phyloP scores from a whole-genome alignment of 2,113 vertebrate species.

The Sander vitreus region DNA sequence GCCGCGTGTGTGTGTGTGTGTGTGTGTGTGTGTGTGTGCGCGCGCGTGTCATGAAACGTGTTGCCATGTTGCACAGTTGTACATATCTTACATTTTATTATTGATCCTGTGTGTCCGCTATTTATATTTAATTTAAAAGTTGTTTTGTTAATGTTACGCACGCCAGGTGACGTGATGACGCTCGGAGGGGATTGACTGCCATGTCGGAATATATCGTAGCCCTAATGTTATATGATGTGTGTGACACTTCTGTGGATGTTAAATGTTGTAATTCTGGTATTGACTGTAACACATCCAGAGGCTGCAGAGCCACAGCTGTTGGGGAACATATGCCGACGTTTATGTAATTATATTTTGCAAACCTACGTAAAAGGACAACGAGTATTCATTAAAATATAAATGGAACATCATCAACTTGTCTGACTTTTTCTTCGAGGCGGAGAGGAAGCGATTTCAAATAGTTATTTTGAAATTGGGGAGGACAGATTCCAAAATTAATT shows the following conservation, averaged over 20 bases:
- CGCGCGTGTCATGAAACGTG: constrained; percentile 82
- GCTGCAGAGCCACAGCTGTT: constrained; percentile 11
- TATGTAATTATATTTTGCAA: constrained; percentile 37
- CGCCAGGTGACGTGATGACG: constrained; percentile 1
- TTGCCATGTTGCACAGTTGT: constrained; percentile 91
- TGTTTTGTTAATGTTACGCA: constrained; percentile 47
- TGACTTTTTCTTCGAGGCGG: background rate
- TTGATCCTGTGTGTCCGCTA: constrained; percentile 72
- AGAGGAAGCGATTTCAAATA: background rate
- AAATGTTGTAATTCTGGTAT: constrained; percentile 67
- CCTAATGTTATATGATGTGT: constrained; percentile 29
- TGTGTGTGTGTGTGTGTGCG: background rate
- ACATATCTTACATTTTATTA: constrained; percentile 80
- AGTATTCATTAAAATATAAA: constrained; percentile 69
- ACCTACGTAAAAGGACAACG: constrained; percentile 44
- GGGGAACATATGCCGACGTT: background rate
- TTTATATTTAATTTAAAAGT: constrained; percentile 88
- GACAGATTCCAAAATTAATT: background rate
- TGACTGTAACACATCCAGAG: background rate
- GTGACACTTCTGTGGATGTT: constrained; percentile 71
- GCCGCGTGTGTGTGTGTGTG: constrained; percentile 22
- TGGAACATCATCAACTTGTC: constrained; percentile 42
- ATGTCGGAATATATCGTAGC: constrained; percentile 56
- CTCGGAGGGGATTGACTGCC: constrained; percentile 14
- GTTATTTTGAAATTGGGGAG: background rate